phyloP scores from a whole-genome alignment of 2,888 invertebrate genomes.

The Amaurobius ferox region DNA sequence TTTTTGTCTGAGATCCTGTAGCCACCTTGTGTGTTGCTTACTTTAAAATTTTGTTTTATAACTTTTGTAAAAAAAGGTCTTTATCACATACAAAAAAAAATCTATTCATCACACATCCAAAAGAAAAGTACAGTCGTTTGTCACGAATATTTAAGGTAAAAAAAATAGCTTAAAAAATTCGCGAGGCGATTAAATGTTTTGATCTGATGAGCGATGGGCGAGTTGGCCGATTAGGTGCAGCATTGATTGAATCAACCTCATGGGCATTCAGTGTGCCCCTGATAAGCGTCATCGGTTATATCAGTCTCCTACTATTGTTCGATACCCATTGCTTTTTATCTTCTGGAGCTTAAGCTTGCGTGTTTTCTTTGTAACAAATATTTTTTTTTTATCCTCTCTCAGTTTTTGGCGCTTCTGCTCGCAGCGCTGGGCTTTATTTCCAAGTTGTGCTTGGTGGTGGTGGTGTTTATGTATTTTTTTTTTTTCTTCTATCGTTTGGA shows the following conservation, averaged over 20 bases:
- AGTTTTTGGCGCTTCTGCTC: conserved; percentile 8
- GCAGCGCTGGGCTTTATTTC: conserved; percentile 15
- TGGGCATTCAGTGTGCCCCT: conserved; percentile 9
- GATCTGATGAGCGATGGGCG: conserved; percentile 13
- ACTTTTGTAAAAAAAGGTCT: too few relatives aligned
- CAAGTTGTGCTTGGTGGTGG: neutral
- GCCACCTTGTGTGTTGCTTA: too few relatives aligned
- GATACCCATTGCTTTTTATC: conserved; percentile 25
- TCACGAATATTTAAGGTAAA: too few relatives aligned
- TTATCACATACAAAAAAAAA: too few relatives aligned
- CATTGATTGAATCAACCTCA: conserved; percentile 32
- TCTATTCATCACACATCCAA: too few relatives aligned
- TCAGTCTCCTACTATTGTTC: conserved; percentile 31
- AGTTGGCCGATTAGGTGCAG: conserved; percentile 19
- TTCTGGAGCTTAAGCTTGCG: neutral
- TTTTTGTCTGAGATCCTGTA: too few relatives aligned
- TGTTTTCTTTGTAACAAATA: conserved; percentile 8
- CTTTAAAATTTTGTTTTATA: too few relatives aligned
- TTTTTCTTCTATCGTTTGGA: neutral
- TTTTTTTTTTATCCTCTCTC: neutral
- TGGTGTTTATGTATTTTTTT: neutral
- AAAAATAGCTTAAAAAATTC: neutral
- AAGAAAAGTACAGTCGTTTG: too few relatives aligned
- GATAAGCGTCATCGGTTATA: conserved; percentile 56
- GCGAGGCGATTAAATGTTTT: neutral